Evolutionary conservation across 2,797 vertebrate genomes (phyloP).

Genomic region (Naso thynnoides): DNA sequence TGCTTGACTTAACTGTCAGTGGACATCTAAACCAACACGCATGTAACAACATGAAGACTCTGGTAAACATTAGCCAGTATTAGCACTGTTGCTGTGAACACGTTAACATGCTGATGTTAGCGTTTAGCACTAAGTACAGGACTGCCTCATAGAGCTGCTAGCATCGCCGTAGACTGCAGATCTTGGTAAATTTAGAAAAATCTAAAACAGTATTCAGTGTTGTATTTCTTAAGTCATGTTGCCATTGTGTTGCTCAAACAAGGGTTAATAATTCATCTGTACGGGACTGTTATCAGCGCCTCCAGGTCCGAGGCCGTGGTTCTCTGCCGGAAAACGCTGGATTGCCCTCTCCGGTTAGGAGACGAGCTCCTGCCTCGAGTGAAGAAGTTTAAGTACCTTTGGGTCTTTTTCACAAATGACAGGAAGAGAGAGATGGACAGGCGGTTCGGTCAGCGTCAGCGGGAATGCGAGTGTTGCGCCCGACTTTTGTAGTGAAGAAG

Average conservation of each 20-base stretch:
- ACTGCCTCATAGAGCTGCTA: background rate
- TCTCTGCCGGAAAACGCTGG: too few species aligned
- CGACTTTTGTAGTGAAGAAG: too few species aligned
- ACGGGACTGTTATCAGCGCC: background rate
- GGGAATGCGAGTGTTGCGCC: too few species aligned
- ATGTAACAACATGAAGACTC: too few species aligned
- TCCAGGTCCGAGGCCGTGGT: too few species aligned
- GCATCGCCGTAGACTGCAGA: background rate
- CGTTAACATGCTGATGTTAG: background rate
- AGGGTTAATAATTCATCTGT: background rate
- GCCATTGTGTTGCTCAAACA: background rate
- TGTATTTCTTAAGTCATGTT: background rate
- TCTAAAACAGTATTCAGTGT: background rate
- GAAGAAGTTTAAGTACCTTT: too few species aligned
- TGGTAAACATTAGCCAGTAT: background rate
- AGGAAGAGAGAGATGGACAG: too few species aligned
- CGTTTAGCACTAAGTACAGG: background rate
- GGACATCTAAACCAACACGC: slow-evolving; percentile 31
- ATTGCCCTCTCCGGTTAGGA: too few species aligned
- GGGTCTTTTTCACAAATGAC: too few species aligned
- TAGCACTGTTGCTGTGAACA: background rate
- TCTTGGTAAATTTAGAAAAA: background rate
- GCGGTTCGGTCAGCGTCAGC: too few species aligned
- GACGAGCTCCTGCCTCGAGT: too few species aligned
- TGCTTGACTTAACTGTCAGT: slow-evolving; percentile 17